A percentile compares a stretch with the other conserved stretches of the same genome.
These are phyloP conservation scores for Actenoides lindsayi DNA, from an alignment of 2,113 vertebrate genomes.

Conservation along the genomic window DNA sequence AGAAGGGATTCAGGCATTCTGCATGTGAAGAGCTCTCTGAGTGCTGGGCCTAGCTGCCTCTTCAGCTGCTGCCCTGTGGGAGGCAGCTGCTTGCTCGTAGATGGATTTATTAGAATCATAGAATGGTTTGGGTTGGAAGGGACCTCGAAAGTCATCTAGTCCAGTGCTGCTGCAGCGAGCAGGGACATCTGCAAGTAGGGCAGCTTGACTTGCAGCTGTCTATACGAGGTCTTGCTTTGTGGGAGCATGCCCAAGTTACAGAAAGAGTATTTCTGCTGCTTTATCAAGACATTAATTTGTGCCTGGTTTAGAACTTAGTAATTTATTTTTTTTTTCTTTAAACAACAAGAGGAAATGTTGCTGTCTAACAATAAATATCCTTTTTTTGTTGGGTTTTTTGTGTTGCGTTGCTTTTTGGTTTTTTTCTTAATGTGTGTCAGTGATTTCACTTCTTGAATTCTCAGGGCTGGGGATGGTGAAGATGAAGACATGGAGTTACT, in stretches of 20 bases:
- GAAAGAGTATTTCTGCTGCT: not conserved
- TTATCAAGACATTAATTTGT: not conserved
- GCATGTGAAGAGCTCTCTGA: not conserved
- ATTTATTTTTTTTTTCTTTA: not conserved
- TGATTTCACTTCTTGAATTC: not conserved
- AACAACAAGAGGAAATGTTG: not conserved
- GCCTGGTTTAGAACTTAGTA: not conserved
- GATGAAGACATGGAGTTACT: rapidly evolving
- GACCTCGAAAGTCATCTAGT: too few species aligned
- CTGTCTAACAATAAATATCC: not conserved
- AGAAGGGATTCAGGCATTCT: not conserved
- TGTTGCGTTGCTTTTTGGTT: too few species aligned
- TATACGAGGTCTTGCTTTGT: not conserved
- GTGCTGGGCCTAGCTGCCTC: not conserved
- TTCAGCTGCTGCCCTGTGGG: rapidly evolving
- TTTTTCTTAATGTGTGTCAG: rapidly evolving
- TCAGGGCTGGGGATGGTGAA: not conserved
- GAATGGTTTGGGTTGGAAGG: too few species aligned
- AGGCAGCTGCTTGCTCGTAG: not conserved
- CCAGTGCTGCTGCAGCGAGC: too few species aligned
- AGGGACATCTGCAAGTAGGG: too few species aligned
- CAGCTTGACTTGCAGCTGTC: not conserved
- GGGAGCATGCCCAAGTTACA: not conserved
- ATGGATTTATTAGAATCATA: not conserved
- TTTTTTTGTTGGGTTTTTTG: not conserved